Conservation (phyloP, 1,140 invertebrate genomes). For the Drosophila lacteicornis region DNA sequence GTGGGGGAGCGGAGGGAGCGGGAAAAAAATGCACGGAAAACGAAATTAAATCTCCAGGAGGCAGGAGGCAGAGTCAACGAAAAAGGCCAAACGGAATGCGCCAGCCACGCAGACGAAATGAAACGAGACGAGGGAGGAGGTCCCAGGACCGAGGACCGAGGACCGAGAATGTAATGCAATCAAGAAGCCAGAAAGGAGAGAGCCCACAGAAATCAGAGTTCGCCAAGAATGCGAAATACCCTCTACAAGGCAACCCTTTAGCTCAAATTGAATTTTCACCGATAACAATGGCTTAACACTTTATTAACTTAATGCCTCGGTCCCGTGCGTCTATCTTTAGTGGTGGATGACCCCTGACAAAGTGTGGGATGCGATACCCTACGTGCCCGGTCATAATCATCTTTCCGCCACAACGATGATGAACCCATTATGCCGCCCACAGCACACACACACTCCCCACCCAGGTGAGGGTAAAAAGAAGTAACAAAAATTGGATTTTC, state of each 20-base stretch:
- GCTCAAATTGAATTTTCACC: slow-evolving; percentile 34
- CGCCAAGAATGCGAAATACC: slow-evolving; percentile 33
- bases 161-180: slow-evolving; percentile 52
- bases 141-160: not conserved
- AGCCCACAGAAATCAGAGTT: slow-evolving; percentile 14
- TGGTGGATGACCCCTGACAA: slow-evolving; percentile 37
- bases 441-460: slow-evolving; percentile 9
- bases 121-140: slow-evolving; percentile 3
- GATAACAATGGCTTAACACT: slow-evolving; percentile 37
- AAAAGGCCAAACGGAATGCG: slow-evolving; percentile 52
- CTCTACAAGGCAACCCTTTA: slow-evolving; percentile 11
- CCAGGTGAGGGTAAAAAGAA: slow-evolving; percentile 40
- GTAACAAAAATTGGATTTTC: slow-evolving; percentile 74
- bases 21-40: slow-evolving; percentile 42
- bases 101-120: slow-evolving; percentile 34
- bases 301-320: slow-evolving; percentile 25
- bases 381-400: slow-evolving; percentile 52
- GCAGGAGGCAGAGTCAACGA: slow-evolving; percentile 21
- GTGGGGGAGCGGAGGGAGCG: not conserved
- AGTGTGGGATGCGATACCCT: slow-evolving; percentile 8
- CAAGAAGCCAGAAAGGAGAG: slow-evolving; percentile 36
- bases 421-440: slow-evolving; percentile 34
- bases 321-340: slow-evolving; percentile 5
- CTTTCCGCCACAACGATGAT: slow-evolving; percentile 49
- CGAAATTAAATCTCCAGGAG: slow-evolving; percentile 54